Evolutionary conservation across 2,113 vertebrate genomes (phyloP).

Genomic region (Recurvirostra avosetta): DNA sequence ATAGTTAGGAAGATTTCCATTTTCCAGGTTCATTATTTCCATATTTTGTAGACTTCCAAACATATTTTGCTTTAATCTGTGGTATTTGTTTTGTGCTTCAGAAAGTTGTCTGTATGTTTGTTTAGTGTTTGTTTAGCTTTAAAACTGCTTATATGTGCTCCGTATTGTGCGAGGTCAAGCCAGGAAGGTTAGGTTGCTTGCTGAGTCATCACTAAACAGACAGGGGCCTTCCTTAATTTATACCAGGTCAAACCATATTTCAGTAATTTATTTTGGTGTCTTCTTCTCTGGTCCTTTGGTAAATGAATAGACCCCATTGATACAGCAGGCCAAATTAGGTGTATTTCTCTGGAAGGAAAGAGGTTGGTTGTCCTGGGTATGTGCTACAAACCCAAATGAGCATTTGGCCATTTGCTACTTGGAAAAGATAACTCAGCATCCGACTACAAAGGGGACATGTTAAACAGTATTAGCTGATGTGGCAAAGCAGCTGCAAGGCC

Average conservation of each 20-base stretch:
- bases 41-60: background rate
- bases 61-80: background rate
- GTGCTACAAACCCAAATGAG: background rate
- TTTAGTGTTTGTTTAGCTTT: background rate
- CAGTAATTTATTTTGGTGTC: background rate
- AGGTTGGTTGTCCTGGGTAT: background rate
- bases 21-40: background rate
- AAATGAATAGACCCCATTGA: background rate
- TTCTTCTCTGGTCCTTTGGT: background rate
- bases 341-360: background rate
- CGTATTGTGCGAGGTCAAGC: background rate
- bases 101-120: background rate
- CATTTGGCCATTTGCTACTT: background rate
- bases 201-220: background rate
- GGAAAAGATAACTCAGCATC: background rate
- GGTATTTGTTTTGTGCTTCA: background rate
- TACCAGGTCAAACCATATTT: background rate
- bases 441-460: fast-evolving
- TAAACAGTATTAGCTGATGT: background rate
- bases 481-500: background rate
- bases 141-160: background rate
- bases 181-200: background rate
- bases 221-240: background rate
- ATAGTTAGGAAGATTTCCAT: background rate
- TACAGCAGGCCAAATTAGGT: background rate